Evolutionary conservation across 2,888 invertebrate species (phyloP).

Genomic region (Hartigia nigra): DNA sequence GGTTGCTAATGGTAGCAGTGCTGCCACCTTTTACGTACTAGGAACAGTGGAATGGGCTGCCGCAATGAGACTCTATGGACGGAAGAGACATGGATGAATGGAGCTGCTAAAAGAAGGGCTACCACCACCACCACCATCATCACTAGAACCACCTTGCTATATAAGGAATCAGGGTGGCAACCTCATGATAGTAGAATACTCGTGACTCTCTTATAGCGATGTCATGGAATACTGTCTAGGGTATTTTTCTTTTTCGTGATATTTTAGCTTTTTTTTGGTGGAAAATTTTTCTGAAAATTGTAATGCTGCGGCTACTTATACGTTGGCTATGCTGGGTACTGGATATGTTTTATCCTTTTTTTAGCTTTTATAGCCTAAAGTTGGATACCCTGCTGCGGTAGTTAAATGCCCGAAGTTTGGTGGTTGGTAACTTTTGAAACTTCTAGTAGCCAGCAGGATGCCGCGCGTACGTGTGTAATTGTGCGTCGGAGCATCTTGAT

Average conservation of each 20-base stretch:
- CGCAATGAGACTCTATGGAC: not conserved
- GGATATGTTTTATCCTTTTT: not conserved
- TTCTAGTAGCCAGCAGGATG: not conserved
- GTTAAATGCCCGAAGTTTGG: not conserved
- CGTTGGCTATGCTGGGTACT: not conserved
- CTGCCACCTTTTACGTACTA: not conserved
- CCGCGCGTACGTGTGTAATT: not conserved
- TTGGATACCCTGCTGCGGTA: not conserved
- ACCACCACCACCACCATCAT: not conserved
- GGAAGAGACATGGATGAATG: constrained; percentile 39
- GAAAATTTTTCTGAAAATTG: not conserved
- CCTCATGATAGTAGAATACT: constrained; percentile 51
- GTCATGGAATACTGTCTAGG: constrained; percentile 14
- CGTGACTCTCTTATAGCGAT: constrained; percentile 41
- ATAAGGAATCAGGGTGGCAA: constrained; percentile 32
- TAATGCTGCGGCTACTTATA: not conserved
- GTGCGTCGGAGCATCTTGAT: not conserved
- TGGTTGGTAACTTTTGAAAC: not conserved
- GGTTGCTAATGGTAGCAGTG: not conserved
- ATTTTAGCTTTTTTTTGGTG: not conserved
- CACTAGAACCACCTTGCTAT: constrained; percentile 16
- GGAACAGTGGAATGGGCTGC: not conserved
- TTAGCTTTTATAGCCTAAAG: not conserved
- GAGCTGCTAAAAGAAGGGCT: constrained; percentile 32
- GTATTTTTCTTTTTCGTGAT: constrained; percentile 2